These are phyloP conservation scores for Drosophila neutralis DNA, from an alignment of 2,888 invertebrate genomes.

Conservation along the genomic window DNA sequence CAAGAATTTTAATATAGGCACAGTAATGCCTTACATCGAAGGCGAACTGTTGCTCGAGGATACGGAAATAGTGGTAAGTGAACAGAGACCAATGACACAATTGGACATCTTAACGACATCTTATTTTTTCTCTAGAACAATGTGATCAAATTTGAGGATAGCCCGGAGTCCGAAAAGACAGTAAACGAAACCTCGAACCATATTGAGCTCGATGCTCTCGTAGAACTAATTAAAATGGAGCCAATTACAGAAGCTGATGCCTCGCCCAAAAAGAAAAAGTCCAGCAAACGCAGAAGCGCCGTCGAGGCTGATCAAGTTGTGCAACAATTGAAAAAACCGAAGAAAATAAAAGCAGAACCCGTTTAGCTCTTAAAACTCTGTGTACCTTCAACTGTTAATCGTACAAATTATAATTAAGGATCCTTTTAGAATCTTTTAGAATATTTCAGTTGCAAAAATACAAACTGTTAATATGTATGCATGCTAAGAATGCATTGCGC, in stretches of 20 bases:
- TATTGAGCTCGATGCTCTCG: constrained; percentile 68
- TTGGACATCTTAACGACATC: not conserved
- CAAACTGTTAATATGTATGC: constrained; percentile 18
- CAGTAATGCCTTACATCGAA: constrained; percentile 83
- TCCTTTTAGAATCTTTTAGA: not conserved
- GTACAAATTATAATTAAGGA: constrained; percentile 35
- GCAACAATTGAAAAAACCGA: constrained; percentile 50
- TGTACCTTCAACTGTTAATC: constrained; percentile 15
- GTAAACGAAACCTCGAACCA: constrained; percentile 10
- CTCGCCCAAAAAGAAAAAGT: constrained; percentile 43
- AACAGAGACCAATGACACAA: not conserved
- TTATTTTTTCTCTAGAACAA: constrained; percentile 50
- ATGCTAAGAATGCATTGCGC: not conserved
- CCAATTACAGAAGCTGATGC: constrained; percentile 8
- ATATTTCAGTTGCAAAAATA: constrained; percentile 6
- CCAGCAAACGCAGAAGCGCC: constrained; percentile 51
- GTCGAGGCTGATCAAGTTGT: constrained; percentile 29
- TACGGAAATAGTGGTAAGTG: constrained; percentile 29
- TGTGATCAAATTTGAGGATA: constrained; percentile 41
- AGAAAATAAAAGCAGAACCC: constrained; percentile 70
- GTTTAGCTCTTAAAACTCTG: constrained; percentile 35
- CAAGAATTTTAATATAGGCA: constrained; percentile 81
- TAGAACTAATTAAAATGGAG: constrained; percentile 70
- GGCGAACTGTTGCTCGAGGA: constrained; percentile 77
- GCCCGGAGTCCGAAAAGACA: constrained; percentile 41